These are phyloP conservation scores for Catonia carolina DNA, from an alignment of 2,888 invertebrate species.

Conservation along the genomic window DNA sequence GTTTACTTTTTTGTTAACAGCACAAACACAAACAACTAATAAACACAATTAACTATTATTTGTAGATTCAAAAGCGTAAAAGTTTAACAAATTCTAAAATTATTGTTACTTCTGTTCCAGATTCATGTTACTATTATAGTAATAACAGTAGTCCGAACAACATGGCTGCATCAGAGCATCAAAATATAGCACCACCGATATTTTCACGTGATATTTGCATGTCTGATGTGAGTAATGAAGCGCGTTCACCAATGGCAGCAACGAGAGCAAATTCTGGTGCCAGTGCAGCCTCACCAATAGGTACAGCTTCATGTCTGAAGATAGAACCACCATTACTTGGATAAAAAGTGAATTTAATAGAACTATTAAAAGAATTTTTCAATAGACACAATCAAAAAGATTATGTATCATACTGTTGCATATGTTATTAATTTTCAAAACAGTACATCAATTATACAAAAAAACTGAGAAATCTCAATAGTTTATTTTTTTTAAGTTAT, in stretches of 20 bases:
- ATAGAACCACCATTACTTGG: slow-evolving; percentile 43
- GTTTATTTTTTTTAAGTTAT: too few species aligned
- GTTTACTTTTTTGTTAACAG: too few species aligned
- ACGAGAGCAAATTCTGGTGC: slow-evolving; percentile 63
- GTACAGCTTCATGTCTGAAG: slow-evolving; percentile 58
- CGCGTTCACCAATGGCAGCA: slow-evolving; percentile 62
- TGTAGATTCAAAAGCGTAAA: too few species aligned
- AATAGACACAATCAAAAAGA: too few species aligned
- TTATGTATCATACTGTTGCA: too few species aligned
- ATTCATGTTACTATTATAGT: slow-evolving; percentile 61
- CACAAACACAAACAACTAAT: too few species aligned
- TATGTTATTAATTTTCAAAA: too few species aligned
- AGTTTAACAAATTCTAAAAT: too few species aligned
- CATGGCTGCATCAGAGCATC: slow-evolving; percentile 24
- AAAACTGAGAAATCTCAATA: too few species aligned
- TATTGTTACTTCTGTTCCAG: slow-evolving; percentile 46
- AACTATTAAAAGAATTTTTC: too few species aligned
- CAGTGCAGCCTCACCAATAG: slow-evolving; percentile 63
- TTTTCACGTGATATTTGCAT: slow-evolving; percentile 23
- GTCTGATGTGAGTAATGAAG: slow-evolving; percentile 47
- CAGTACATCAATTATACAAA: too few species aligned
- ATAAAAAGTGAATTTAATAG: slow-evolving; percentile 1
- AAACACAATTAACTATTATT: too few species aligned
- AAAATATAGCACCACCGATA: slow-evolving; percentile 8
- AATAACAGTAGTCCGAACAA: slow-evolving; percentile 29